Evolutionary conservation across 2,113 vertebrate species (phyloP).

Genomic region (Rynchops niger): DNA sequence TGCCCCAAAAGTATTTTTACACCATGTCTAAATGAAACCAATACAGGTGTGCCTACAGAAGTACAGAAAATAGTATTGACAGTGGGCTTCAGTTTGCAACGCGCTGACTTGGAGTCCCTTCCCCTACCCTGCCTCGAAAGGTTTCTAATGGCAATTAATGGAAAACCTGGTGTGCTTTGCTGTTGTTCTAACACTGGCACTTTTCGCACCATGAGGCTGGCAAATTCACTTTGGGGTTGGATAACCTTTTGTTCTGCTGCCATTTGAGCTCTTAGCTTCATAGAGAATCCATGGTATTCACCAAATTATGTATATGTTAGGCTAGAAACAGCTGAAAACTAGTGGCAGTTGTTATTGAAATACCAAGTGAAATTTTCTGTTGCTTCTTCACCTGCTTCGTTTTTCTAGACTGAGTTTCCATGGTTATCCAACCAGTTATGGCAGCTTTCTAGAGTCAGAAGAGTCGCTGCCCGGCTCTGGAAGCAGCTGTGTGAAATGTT

Average conservation of each 20-base stretch:
- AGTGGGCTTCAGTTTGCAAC: neutral
- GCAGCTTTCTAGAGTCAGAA: neutral
- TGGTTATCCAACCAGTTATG: neutral
- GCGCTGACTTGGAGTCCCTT: neutral
- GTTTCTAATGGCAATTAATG: neutral
- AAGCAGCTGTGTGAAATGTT: neutral
- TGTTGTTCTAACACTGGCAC: neutral
- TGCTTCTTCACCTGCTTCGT: neutral
- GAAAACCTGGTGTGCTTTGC: neutral
- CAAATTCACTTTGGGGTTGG: neutral
- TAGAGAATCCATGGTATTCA: neutral
- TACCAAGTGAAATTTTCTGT: neutral
- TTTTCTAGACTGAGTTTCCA: neutral
- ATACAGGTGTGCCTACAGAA: neutral
- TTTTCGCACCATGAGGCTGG: neutral
- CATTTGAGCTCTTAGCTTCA: neutral
- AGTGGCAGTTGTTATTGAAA: neutral
- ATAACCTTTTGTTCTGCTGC: neutral
- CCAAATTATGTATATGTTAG: neutral
- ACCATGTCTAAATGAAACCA: neutral
- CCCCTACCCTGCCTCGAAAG: neutral
- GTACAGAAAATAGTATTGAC: neutral
- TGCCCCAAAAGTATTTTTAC: neutral
- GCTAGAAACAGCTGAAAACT: neutral
- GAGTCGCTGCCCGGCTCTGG: neutral